Evolutionary conservation across 2,797 vertebrate species (phyloP), one percentile per base, ranked within the genome.

Genomic region (Ambastaia sidthimunki): DNA sequence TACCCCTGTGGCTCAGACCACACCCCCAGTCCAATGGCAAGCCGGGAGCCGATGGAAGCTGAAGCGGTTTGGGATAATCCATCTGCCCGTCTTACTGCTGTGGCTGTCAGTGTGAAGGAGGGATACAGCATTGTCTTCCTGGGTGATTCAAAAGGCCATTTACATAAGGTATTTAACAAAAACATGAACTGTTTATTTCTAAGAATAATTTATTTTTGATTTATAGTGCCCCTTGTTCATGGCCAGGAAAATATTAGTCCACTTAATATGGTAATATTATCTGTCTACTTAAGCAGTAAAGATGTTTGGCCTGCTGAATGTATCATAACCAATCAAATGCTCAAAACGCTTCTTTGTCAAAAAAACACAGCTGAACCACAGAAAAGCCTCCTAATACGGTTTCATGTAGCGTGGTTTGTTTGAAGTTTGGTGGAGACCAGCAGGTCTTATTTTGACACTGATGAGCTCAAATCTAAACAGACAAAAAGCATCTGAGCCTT

Each of bases 1-100:
- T 98, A 98, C 80, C 96, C 97, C 0, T 99, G 98, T 50, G 98
- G 98, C 72, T 98, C 97, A 10, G 98, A 99, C 91, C 98, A 99
- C 91, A 98, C 97, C 1, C 97, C 97, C 10, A 99, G 97, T 86
- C 97, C 97, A 0, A 98, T 99, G 96, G 97, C 97, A 23, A 98
- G 96, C 89, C 91, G 90, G 1, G 81, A 92, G 0, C 92, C 97
- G 0, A 87, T 98, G 85, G 92, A 94, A 88, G 92, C 94, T 37
- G 81, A 89, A 0, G 92, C 95, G 0, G 86, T 94, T 37, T 93
- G 95, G 88, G 93, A 95, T 85, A 95, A 92, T 55, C 89, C 89
- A 0, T 89, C 90, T 0, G 90, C 94, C 23, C 95, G 93, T 62
- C 93, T 98, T 73, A 97, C 96, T 1, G 95, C 98, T 0, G 96